phyloP scores from a whole-genome alignment of 2,113 vertebrate genomes.

The Paradoxurus hermaphroditus region DNA sequence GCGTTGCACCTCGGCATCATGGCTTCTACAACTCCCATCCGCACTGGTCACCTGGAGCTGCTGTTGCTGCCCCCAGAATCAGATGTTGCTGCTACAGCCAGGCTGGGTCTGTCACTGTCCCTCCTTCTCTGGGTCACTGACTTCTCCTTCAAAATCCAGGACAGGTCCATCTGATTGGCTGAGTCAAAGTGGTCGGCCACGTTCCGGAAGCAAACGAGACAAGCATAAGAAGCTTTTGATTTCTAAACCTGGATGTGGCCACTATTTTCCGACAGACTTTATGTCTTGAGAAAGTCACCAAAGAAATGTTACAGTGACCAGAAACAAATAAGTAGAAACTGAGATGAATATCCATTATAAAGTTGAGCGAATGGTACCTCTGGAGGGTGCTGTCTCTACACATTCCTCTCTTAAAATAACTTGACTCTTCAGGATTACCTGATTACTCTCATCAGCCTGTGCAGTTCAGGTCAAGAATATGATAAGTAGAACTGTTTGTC shows the following conservation, averaged over 20 bases:
- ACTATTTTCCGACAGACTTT: background rate
- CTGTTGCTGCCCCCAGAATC: background rate
- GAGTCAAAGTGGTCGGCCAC: background rate
- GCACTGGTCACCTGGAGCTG: too few relatives aligned
- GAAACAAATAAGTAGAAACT: background rate
- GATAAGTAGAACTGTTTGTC: background rate
- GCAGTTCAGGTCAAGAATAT: background rate
- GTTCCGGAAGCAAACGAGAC: background rate
- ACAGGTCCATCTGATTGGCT: background rate
- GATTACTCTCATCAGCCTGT: background rate
- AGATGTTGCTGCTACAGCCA: too few relatives aligned
- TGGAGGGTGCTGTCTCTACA: background rate
- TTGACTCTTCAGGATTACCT: background rate
- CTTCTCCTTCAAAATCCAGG: background rate
- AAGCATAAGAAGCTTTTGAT: background rate
- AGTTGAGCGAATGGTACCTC: background rate
- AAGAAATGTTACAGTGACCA: background rate
- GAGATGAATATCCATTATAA: background rate
- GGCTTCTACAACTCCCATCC: fast-evolving
- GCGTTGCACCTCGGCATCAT: background rate
- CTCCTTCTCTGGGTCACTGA: background rate
- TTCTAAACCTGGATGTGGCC: background rate
- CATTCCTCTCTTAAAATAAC: background rate
- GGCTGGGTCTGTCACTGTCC: too few relatives aligned
- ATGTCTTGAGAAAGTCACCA: background rate